A percentile compares a stretch with the other conserved stretches of the same genome.
Evolutionary conservation across 2,797 vertebrate genomes (phyloP).

Genomic region (Peromyscus eremicus): DNA sequence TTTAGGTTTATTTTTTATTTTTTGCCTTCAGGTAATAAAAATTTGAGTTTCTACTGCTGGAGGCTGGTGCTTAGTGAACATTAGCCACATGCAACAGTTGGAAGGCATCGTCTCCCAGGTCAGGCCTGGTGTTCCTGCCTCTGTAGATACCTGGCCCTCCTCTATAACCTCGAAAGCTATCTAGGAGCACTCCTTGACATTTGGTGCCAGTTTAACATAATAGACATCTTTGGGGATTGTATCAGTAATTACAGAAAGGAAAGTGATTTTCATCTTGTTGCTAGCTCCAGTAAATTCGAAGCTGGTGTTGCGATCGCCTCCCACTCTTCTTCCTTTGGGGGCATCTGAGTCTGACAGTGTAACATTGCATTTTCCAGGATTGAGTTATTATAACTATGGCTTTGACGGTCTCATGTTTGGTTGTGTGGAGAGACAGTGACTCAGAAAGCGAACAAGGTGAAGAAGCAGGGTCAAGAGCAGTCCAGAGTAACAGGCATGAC

Average conservation of each 20-base stretch:
- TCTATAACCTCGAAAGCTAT: constrained; percentile 83
- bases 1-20: constrained; percentile 77
- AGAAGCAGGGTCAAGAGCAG: neutral
- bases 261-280: constrained; percentile 85
- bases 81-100: constrained; percentile 78
- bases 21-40: constrained; percentile 86
- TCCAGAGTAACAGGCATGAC: neutral
- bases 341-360: constrained; percentile 81
- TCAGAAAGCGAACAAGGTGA: constrained; percentile 32
- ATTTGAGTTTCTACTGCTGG: constrained; percentile 83
- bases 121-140: constrained; percentile 35
- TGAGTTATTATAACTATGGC: constrained; percentile 68
- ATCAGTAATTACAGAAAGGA: constrained; percentile 85
- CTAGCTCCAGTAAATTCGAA: constrained; percentile 83
- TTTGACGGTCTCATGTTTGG: constrained; percentile 63
- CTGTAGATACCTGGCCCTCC: constrained; percentile 73
- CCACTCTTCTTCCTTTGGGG: constrained; percentile 83
- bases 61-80: constrained; percentile 84
- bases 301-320: constrained; percentile 80
- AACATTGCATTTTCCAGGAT: constrained; percentile 73
- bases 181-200: constrained; percentile 78
- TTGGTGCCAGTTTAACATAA: constrained; percentile 81
- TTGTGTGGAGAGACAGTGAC: constrained; percentile 66
- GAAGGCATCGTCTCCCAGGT: constrained; percentile 49
- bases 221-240: constrained; percentile 84